Evolutionary conservation across 2,797 vertebrate species (phyloP).

Genomic region (Notolabrus celidotus): DNA sequence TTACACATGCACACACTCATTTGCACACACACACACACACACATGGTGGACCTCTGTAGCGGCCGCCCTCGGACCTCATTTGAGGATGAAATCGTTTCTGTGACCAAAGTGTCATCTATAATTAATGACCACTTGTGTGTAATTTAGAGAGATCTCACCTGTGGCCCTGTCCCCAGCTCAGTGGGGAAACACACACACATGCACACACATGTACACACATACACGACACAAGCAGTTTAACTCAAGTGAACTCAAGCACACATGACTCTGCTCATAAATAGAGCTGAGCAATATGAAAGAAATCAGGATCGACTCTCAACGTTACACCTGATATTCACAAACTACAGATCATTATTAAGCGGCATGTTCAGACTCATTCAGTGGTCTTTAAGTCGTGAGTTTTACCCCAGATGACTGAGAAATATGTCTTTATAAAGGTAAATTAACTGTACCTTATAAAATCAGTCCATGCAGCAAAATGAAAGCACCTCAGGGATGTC

Average conservation of each 20-base stretch:
- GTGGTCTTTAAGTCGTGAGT: no score
- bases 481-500: not conserved
- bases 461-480: not conserved
- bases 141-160: constrained; percentile 94
- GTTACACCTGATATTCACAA: not conserved
- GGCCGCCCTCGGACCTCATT: constrained; percentile 86
- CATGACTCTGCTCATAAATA: not conserved
- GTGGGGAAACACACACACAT: constrained; percentile 61
- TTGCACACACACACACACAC: constrained; percentile 31
- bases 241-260: not conserved
- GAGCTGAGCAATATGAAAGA: not conserved
- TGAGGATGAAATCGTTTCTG: constrained; percentile 90
- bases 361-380: no score
- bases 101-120: constrained; percentile 91
- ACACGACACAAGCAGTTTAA: not conserved
- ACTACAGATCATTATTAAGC: not conserved
- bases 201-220: constrained; percentile 12
- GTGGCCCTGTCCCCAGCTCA: constrained; percentile 83
- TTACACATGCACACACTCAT: constrained; percentile 62
- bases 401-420: no score
- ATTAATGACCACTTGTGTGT: constrained; percentile 90
- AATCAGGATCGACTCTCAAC: not conserved
- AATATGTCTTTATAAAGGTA: not conserved
- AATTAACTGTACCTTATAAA: not conserved
- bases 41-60: constrained; percentile 79